phyloP scores from a whole-genome alignment of 2,113 vertebrate species.

The Geococcyx californianus region DNA sequence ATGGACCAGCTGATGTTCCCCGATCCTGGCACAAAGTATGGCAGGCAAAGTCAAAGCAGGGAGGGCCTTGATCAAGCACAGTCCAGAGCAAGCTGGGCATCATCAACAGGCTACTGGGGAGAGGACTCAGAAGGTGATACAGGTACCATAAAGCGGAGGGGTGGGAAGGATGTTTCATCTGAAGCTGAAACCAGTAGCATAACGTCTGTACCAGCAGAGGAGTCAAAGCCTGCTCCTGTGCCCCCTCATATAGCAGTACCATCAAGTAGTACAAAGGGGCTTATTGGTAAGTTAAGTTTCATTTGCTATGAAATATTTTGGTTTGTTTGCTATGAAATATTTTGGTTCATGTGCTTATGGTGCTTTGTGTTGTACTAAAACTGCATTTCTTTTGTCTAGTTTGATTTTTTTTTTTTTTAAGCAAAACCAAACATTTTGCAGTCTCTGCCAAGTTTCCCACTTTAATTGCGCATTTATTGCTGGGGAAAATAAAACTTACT shows the following conservation, averaged over 20 bases:
- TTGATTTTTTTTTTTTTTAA: not conserved
- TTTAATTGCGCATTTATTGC: not conserved
- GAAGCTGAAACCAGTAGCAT: slow-evolving; percentile 91
- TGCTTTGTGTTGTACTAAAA: not conserved
- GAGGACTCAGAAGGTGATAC: slow-evolving; percentile 98
- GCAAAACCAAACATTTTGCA: not conserved
- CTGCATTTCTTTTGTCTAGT: not conserved
- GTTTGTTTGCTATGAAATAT: not conserved
- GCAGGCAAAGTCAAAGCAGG: slow-evolving; percentile 79
- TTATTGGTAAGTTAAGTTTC: slow-evolving; percentile 81
- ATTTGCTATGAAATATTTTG: not conserved
- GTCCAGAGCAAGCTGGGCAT: slow-evolving; percentile 95
- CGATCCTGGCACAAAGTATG: slow-evolving; percentile 79
- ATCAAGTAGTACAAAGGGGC: slow-evolving; percentile 82
- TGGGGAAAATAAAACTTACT: not conserved
- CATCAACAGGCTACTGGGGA: slow-evolving; percentile 93
- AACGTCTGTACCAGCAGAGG: slow-evolving; percentile 86
- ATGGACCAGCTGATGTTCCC: slow-evolving; percentile 80
- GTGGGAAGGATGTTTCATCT: slow-evolving; percentile 90
- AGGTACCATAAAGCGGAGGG: slow-evolving; percentile 95
- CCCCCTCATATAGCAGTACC: slow-evolving; percentile 83
- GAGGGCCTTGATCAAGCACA: slow-evolving; percentile 87
- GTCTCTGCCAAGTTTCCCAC: not conserved
- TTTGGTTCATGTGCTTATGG: not conserved
- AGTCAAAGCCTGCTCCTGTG: slow-evolving; percentile 83